phyloP scores from a whole-genome alignment of 2,888 invertebrate species.

The Trachelus iudaicus region DNA sequence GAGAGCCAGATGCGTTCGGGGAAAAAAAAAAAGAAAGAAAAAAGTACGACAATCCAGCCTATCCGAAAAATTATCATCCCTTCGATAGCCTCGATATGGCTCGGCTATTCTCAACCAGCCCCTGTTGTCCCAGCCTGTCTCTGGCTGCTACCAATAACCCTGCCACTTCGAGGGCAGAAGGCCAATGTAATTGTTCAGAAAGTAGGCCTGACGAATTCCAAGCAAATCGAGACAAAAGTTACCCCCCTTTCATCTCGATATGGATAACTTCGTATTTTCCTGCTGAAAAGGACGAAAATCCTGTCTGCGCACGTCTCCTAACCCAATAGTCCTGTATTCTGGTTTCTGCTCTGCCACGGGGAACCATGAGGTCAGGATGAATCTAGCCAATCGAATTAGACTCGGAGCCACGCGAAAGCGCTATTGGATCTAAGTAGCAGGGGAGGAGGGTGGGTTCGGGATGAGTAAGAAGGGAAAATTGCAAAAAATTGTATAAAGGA shows the following conservation, averaged over 20 bases:
- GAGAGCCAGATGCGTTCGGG: background rate
- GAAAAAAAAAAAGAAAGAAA: constrained; percentile 3
- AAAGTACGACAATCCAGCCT: background rate
- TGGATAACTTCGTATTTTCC: background rate
- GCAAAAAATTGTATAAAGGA: background rate
- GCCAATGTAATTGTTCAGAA: background rate
- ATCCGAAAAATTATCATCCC: background rate
- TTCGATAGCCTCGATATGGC: background rate
- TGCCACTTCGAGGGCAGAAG: background rate
- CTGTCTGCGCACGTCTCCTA: background rate
- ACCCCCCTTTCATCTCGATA: background rate
- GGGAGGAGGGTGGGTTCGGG: too few relatives aligned
- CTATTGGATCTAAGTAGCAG: background rate
- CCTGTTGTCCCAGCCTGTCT: too few relatives aligned
- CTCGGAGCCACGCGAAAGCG: background rate
- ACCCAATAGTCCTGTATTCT: background rate
- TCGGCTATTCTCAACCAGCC: background rate
- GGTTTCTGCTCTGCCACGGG: background rate
- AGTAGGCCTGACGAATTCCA: background rate
- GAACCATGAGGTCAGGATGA: background rate
- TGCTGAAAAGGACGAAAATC: background rate
- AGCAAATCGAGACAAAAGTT: background rate
- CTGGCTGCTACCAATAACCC: background rate
- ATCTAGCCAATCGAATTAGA: background rate
- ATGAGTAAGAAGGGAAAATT: background rate